These are phyloP conservation scores for Orchesella flavescens DNA, from an alignment of 2,888 invertebrate species.

Conservation along the genomic window DNA sequence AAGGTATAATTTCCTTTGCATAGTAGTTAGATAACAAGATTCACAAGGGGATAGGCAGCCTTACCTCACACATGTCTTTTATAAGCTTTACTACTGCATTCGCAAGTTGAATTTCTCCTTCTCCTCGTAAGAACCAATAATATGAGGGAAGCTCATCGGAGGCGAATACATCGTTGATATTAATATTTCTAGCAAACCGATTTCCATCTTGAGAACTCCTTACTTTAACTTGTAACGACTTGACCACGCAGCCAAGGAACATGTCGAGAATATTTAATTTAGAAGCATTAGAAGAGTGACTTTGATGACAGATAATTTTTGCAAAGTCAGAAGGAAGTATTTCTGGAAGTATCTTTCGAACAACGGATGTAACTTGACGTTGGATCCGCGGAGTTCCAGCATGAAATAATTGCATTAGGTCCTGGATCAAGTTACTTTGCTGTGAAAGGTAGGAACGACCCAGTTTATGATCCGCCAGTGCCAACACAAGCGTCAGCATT, in stretches of 20 bases:
- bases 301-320: slow-evolving; percentile 78
- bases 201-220: slow-evolving; percentile 69
- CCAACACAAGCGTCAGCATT: slow-evolving; percentile 95
- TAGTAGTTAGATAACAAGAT: not conserved
- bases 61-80: slow-evolving; percentile 92
- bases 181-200: slow-evolving; percentile 70
- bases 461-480: slow-evolving; percentile 92
- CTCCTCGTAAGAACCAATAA: slow-evolving; percentile 90
- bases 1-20: too few species aligned
- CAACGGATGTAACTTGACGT: slow-evolving; percentile 89
- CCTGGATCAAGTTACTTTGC: slow-evolving; percentile 87
- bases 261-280: slow-evolving; percentile 87
- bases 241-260: slow-evolving; percentile 91
- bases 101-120: slow-evolving; percentile 88
- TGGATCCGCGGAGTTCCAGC: slow-evolving; percentile 96
- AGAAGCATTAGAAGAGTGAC: slow-evolving; percentile 20
- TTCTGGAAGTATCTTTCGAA: slow-evolving; percentile 91
- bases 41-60: not conserved
- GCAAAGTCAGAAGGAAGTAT: slow-evolving; percentile 89
- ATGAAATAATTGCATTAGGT: slow-evolving; percentile 89
- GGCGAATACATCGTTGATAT: slow-evolving; percentile 67
- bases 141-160: slow-evolving; percentile 67
- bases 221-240: slow-evolving; percentile 91
- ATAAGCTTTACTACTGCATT: slow-evolving; percentile 90
- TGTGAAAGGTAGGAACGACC: slow-evolving; percentile 92